Evolutionary conservation across 1,140 invertebrate species (phyloP), one percentile per base, ranked within the genome.

Genomic region (Drosophila sturtevanti): DNA sequence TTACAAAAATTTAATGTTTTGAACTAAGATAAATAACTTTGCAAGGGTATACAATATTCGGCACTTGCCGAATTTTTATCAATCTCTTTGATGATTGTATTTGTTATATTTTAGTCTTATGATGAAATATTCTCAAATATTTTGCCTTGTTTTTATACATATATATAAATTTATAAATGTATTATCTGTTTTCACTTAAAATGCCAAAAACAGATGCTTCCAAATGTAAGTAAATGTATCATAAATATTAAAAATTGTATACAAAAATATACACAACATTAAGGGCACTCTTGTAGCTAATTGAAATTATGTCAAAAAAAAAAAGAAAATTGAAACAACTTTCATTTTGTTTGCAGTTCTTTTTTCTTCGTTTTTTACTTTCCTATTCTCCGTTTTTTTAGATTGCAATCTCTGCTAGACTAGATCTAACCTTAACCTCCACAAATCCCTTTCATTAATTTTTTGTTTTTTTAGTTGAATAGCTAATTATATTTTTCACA

Each of bases 131-230:
- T 35, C 31, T 22, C 55, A 58, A 60, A 60, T 22, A 14, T 21
- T 63, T 55, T 54, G 31, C 16, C 68, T 58, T 63, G 16, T 41
- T 35, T 55, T 18, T 37, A 44, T 59, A 52, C 38, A 55, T 69
- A 55, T 44, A 41, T 64, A 72, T 35, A 54, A 59, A 56, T 54
- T 54, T 54, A 24, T 54, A 54, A 55, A 68, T 73, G 58, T 78
- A 63, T 81, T 86, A 73, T 86, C 79, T 82, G 81, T 81, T 85
- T 68, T 66, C 72, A 82, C 63, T 76, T 72, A 87, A 87, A 6
- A 31, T 86, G 82, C 72, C 78, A 10, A 79, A 31, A 86, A 87
- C 82, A 87, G 82, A 87, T 78, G 82, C 82, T 77, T 87, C 82
- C 51, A 87, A 87, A 89, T 87, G 82, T 87, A 87, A 87, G 82